A percentile compares a stretch with the other conserved stretches of the same genome.
Evolutionary conservation across 2,888 invertebrate genomes (phyloP).

Genomic region (Drosophila bunnanda): DNA sequence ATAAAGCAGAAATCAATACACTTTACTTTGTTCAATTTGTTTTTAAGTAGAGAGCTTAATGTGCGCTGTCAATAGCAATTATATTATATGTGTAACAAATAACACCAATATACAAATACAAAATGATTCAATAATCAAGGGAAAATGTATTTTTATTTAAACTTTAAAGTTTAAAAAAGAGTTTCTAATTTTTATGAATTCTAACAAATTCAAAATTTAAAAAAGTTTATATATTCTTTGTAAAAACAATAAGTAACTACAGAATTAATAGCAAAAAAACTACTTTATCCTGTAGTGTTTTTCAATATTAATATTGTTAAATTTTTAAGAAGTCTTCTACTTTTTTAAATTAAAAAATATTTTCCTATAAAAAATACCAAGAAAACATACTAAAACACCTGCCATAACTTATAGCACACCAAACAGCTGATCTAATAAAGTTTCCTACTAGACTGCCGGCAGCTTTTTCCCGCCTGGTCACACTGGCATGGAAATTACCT

Average conservation of each 20-base stretch:
- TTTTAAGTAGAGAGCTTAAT: conserved; percentile 78
- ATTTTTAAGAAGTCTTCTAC: no score
- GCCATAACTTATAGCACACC: neutral
- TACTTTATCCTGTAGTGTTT: no score
- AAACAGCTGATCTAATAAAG: neutral
- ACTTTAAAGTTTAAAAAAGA: neutral
- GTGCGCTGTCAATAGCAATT: conserved; percentile 77
- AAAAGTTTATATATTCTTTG: no score
- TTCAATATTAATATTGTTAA: no score
- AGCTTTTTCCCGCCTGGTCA: neutral
- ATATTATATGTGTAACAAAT: conserved; percentile 55
- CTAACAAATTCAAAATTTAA: no score
- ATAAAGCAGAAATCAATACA: conserved; percentile 43
- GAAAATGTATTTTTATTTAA: conserved; percentile 49
- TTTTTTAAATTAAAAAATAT: no score
- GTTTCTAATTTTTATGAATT: no score
- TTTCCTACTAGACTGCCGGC: neutral
- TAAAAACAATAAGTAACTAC: no score
- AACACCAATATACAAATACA: conserved; percentile 72
- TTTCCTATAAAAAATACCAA: neutral
- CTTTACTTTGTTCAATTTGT: conserved; percentile 56
- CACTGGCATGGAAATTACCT: conserved; percentile 23
- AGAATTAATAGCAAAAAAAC: no score
- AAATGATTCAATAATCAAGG: conserved; percentile 62
- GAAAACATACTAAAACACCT: neutral